Evolutionary conservation across 1,140 invertebrate genomes (phyloP).

Genomic region (Polypedilum pembai): DNA sequence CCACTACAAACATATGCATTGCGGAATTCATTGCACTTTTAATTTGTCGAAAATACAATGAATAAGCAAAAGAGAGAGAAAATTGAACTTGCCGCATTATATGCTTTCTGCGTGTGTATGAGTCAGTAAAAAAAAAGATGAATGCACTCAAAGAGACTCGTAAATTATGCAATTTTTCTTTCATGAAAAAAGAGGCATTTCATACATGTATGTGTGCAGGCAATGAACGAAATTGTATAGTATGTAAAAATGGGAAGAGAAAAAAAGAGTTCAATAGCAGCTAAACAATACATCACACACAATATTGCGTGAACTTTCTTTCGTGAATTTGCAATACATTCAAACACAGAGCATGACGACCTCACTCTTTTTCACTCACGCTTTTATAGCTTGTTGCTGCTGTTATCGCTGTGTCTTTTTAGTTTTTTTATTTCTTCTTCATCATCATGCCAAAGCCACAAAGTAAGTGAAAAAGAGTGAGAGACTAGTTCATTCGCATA

Average conservation of each 20-base stretch:
- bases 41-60: background rate
- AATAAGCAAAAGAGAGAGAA: background rate
- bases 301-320: constrained; percentile 23
- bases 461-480: too few species aligned
- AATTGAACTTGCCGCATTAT: background rate
- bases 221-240: background rate
- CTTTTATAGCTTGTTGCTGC: background rate
- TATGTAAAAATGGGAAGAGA: background rate
- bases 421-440: too few species aligned
- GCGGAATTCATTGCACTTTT: constrained; percentile 23
- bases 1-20: background rate
- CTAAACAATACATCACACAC: constrained; percentile 23
- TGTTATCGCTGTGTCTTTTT: too few species aligned
- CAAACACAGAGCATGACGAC: background rate
- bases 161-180: constrained; percentile 12
- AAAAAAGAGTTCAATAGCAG: constrained; percentile 24
- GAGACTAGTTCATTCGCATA: constrained; percentile 2
- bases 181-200: too few species aligned
- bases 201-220: background rate
- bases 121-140: background rate
- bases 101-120: background rate
- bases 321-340: background rate
- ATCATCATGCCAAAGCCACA: too few species aligned
- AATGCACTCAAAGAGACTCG: constrained; percentile 4
- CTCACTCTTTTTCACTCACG: background rate